phyloP scores from a whole-genome alignment of 2,888 invertebrate species.

The Acanthosoma haemorrhoidale region DNA sequence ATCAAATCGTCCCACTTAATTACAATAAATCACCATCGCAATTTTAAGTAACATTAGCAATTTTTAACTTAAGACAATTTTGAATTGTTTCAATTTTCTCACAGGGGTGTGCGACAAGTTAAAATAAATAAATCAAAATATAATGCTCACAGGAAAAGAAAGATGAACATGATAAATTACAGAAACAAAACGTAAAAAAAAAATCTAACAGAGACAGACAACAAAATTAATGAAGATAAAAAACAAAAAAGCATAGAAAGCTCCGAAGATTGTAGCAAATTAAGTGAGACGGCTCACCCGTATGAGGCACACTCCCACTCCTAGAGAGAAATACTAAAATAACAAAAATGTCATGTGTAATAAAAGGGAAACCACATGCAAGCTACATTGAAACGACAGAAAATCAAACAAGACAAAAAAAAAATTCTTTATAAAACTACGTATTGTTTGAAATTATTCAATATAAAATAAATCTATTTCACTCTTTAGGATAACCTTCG shows the following conservation, averaged over 20 bases:
- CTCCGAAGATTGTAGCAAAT: slow-evolving; percentile 17
- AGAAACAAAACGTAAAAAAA: background rate
- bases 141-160: background rate
- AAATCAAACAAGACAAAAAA: background rate
- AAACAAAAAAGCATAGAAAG: slow-evolving; percentile 2
- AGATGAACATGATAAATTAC: background rate
- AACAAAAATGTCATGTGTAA: slow-evolving; percentile 37
- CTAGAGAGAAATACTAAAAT: slow-evolving; percentile 58
- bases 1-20: no score
- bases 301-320: slow-evolving; percentile 59
- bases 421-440: no score
- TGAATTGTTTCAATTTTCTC: background rate
- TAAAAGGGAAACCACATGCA: slow-evolving; percentile 18
- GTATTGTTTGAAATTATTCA: no score
- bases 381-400: background rate
- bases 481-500: no score
- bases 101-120: background rate
- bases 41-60: background rate
- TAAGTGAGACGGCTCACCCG: slow-evolving; percentile 55
- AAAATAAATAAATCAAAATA: background rate
- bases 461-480: no score
- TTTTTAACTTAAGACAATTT: background rate
- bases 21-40: background rate
- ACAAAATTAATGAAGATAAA: background rate
- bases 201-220: background rate